These are phyloP conservation scores for Drosophila chauvacae DNA, from an alignment of 1,140 invertebrate species.

Conservation along the genomic window DNA sequence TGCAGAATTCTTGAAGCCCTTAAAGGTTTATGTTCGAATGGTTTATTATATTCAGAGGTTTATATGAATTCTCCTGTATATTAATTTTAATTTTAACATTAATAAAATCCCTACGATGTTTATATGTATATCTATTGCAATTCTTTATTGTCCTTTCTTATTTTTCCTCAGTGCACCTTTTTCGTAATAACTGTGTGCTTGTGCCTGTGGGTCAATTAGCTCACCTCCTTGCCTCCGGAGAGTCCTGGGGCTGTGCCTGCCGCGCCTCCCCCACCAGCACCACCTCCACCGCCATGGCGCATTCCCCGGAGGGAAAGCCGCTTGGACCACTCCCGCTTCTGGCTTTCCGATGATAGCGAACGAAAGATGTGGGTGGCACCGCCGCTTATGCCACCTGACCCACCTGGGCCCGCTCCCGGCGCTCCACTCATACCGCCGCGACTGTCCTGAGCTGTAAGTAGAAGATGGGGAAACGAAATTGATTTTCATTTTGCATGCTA, in stretches of 20 bases:
- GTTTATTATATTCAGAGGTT: no score
- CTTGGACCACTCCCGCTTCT: constrained; percentile 87
- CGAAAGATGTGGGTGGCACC: constrained; percentile 78
- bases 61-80: background rate
- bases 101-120: background rate
- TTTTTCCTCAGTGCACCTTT: constrained; percentile 3
- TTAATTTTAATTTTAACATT: background rate
- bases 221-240: constrained; percentile 75
- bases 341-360: constrained; percentile 85
- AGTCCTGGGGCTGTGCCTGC: constrained; percentile 20
- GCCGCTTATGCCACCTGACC: constrained; percentile 17
- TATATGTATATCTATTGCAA: background rate
- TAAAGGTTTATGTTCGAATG: background rate
- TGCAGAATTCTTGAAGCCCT: background rate
- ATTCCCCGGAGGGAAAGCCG: constrained; percentile 86
- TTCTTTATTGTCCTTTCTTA: accelerated
- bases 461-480: constrained; percentile 50
- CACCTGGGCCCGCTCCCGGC: constrained; percentile 46
- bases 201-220: constrained; percentile 42
- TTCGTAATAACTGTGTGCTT: constrained; percentile 35
- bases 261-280: background rate
- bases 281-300: constrained; percentile 74
- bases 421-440: constrained; percentile 16
- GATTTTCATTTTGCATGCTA: constrained; percentile 77
- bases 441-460: constrained; percentile 33